A percentile compares a stretch with the other conserved stretches of the same genome.
These are phyloP conservation scores for Scomber japonicus DNA, from an alignment of 2,113 vertebrate species.

Conservation along the genomic window DNA sequence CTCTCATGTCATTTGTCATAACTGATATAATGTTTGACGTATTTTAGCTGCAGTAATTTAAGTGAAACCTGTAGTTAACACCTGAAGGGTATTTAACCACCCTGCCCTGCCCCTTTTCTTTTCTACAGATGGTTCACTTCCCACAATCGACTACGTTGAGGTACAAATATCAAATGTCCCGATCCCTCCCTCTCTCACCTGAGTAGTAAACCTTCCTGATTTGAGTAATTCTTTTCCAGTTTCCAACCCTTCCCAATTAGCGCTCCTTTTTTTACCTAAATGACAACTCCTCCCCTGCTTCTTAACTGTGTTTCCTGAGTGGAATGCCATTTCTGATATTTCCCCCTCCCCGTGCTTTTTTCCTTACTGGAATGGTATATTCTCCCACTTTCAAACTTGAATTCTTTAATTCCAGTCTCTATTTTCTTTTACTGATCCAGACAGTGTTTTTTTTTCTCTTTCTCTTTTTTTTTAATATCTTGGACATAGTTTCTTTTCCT, in stretches of 20 bases:
- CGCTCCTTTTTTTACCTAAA: conserved; percentile 73
- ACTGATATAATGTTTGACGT: conserved; percentile 26
- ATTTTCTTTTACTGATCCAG: conserved; percentile 64
- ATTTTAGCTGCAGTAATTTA: conserved; percentile 44
- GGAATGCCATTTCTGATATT: conserved; percentile 80
- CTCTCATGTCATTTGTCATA: conserved; percentile 34
- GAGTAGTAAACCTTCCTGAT: conserved; percentile 80
- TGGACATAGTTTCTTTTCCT: conserved; percentile 71
- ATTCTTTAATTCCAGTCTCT: conserved; percentile 74
- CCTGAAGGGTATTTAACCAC: conserved; percentile 82
- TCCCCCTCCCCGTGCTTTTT: conserved; percentile 68
- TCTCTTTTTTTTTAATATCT: conserved; percentile 24
- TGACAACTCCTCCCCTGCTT: conserved; percentile 76
- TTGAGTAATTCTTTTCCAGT: conserved; percentile 80
- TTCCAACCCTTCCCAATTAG: conserved; percentile 74
- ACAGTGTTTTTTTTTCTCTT: conserved; percentile 48
- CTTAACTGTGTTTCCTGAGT: conserved; percentile 80
- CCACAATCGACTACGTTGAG: conserved; percentile 84
- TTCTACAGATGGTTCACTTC: conserved; percentile 87
- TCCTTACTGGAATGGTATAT: conserved; percentile 81
- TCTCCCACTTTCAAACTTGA: conserved; percentile 73
- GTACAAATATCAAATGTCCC: conserved; percentile 86
- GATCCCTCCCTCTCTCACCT: conserved; percentile 78
- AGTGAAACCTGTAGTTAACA: conserved; percentile 40
- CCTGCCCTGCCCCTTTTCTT: conserved; percentile 85